Evolutionary conservation across 2,888 invertebrate species (phyloP), one percentile per base, ranked within the genome.

Genomic region (Atrina japonica): DNA sequence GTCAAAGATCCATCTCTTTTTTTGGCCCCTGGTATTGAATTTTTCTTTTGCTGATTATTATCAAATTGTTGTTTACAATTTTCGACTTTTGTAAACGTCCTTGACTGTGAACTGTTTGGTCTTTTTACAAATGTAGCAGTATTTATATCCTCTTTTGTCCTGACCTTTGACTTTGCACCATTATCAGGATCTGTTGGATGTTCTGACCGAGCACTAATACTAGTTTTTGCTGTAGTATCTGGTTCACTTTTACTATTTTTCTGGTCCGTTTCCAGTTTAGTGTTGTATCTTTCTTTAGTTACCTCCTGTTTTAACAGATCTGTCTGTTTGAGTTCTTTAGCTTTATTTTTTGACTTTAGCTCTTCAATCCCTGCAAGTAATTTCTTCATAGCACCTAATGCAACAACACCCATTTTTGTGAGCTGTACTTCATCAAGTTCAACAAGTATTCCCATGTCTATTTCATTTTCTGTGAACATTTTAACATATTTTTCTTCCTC

Each of bases 381-480:
- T 70, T 81, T 88, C 66, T 84, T 86, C 50, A 86, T 74, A 18
- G 87, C 81, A 16, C 87, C 87, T 16, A 87, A 63, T 11, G 82
- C 83, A 40, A 75, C 77, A 5, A 88, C 77, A 6, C 88, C 88
- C 83, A 88, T 87, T 23, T 82, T 80, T 50, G 82, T 75, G 14
- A 88, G 75, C 40, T 84, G 81, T 14, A 78, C 66, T 18, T 82
- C 79, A 49, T 84, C 81, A 65, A 88, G 74, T 29, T 82, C 76
- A 45, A 78, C 71, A 21, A 87, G 50, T 47, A 81, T 81, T 3
- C 76, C 75, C 75, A 87, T 81, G 61, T 87, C 86, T 29, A 88
- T 81, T 60, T 87, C 84, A 74, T 88, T 82, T 52, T 83, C 79
- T 56, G 81, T 80, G 77, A 88, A 88, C 23, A 87, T 73, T 18